Evolutionary conservation across 1,140 invertebrate species (phyloP).

Genomic region (Linepithema humile): DNA sequence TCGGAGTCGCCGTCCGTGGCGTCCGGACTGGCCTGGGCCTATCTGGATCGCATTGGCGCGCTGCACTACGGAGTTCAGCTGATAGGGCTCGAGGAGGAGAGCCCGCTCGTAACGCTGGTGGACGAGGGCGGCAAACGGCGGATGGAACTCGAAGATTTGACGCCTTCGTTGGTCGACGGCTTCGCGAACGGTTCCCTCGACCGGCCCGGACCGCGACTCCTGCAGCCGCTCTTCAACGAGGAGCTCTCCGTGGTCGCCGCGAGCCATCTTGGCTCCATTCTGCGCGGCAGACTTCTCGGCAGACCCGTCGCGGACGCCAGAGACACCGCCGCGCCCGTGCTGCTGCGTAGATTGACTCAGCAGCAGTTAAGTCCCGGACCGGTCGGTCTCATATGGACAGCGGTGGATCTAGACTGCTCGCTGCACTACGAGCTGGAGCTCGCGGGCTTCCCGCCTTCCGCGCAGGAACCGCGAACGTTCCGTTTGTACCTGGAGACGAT

Average conservation of each 20-base stretch:
- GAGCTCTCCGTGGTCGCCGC: slow-evolving; percentile 91
- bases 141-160: slow-evolving; percentile 89
- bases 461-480: slow-evolving; percentile 78
- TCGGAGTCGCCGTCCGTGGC: slow-evolving; percentile 82
- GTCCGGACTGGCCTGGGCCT: slow-evolving; percentile 92
- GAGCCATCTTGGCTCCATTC: slow-evolving; percentile 84
- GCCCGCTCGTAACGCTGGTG: slow-evolving; percentile 88
- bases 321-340: slow-evolving; percentile 87
- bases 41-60: slow-evolving; percentile 90
- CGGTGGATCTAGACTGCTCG: slow-evolving; percentile 92
- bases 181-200: slow-evolving; percentile 89
- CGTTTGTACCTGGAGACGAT: slow-evolving; percentile 88
- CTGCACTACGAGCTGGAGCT: slow-evolving; percentile 92
- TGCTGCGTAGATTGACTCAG: slow-evolving; percentile 84
- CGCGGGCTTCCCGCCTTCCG: slow-evolving; percentile 64
- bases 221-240: slow-evolving; percentile 92
- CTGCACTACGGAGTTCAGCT: slow-evolving; percentile 89
- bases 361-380: slow-evolving; percentile 84
- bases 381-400: slow-evolving; percentile 92
- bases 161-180: slow-evolving; percentile 85
- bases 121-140: slow-evolving; percentile 88
- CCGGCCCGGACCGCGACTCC: slow-evolving; percentile 87
- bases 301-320: slow-evolving; percentile 91
- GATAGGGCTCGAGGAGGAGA: slow-evolving; percentile 84
- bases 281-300: slow-evolving; percentile 88